Conservation (phyloP, 2,113 vertebrate species). For the Ploceus nigricollis region DNA sequence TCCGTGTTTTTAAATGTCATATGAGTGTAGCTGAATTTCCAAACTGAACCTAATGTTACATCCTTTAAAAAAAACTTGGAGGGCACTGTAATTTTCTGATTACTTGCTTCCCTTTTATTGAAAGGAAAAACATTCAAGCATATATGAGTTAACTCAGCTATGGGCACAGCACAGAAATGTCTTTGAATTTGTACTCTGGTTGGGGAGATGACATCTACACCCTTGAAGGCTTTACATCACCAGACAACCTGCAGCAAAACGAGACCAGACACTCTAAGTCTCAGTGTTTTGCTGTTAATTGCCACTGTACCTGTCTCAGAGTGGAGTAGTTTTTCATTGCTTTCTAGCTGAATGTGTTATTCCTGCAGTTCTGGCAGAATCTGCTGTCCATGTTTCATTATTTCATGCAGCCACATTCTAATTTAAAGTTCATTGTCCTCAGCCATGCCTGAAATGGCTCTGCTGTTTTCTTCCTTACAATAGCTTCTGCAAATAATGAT, state of each 20-base stretch:
- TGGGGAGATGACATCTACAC: neutral
- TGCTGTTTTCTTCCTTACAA: neutral
- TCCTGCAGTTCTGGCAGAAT: neutral
- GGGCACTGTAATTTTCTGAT: neutral
- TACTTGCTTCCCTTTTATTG: neutral
- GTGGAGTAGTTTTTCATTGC: neutral
- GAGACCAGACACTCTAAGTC: neutral
- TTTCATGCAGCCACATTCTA: neutral
- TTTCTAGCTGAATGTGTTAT: neutral
- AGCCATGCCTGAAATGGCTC: neutral
- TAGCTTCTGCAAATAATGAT: neutral
- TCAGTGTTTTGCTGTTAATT: conserved; percentile 36
- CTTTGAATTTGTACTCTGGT: neutral
- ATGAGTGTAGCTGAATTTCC: neutral
- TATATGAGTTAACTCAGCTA: neutral
- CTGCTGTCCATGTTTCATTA: neutral
- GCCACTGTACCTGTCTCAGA: neutral
- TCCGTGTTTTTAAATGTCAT: neutral
- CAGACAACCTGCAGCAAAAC: conserved; percentile 9
- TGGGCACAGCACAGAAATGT: neutral
- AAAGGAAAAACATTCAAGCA: neutral
- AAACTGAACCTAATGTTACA: neutral
- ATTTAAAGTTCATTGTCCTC: conserved; percentile 12
- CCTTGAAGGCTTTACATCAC: neutral
- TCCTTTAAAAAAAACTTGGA: neutral